Evolutionary conservation across 1,140 invertebrate species (phyloP).

Genomic region (Neodiprion fabricii): DNA sequence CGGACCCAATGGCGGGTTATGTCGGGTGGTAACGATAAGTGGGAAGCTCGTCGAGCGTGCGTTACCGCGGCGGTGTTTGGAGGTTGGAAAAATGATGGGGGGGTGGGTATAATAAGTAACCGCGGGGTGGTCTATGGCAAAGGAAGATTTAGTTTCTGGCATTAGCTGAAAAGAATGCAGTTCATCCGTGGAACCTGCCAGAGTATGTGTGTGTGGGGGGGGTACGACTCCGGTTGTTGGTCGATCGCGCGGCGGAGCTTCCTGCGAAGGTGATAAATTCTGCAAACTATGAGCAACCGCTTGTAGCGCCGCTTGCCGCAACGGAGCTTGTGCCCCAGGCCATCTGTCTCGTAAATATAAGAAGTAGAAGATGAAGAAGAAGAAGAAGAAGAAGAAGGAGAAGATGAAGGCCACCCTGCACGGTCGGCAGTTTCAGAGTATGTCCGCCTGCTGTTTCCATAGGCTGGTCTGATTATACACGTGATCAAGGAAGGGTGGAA

Average conservation of each 20-base stretch:
- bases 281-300: not conserved
- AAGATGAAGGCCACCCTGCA: conserved; percentile 3
- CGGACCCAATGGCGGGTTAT: no score
- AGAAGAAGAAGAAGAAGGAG: conserved; percentile 12
- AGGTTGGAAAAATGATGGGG: not conserved
- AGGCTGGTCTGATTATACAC: conserved; percentile 7
- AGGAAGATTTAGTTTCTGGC: not conserved
- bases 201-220: not conserved
- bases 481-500: conserved; percentile 19
- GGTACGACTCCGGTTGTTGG: not conserved
- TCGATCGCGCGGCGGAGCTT: not conserved
- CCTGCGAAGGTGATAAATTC: not conserved
- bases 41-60: no score
- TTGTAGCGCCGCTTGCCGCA: no score
- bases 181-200: not conserved
- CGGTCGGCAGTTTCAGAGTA: not conserved
- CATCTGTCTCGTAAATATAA: conserved; percentile 8
- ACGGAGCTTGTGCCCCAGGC: no score
- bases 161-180: not conserved
- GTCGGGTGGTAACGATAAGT: no score
- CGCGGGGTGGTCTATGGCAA: not conserved
- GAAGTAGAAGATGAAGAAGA: conserved; percentile 13
- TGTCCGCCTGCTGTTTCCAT: not conserved
- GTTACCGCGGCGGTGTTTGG: no score
- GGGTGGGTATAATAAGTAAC: not conserved